Base-by-base conservation (phyloP, 2,113 vertebrate species). In the Nibea coibor region DNA sequence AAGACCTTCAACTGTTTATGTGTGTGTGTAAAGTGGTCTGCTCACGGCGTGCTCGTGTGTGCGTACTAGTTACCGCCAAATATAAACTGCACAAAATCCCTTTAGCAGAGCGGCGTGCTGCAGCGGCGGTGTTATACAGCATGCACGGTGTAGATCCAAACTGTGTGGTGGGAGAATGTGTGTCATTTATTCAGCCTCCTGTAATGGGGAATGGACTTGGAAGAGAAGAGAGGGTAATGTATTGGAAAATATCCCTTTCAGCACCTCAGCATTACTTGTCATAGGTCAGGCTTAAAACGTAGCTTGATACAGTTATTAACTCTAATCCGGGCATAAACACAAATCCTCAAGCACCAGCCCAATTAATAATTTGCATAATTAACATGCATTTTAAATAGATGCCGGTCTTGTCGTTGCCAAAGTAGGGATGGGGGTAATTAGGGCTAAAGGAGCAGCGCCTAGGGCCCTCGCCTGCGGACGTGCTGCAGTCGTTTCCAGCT, bases 321-420 rank as follows among this genome's bases (percentile, higher is more conserved):
- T 97, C 95, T 97, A 96, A 97, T 97, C 96, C 95, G 94, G 96
- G 96, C 96, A 96, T 96, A 96, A 97, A 96, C 95, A 96, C 96
- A 95, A 97, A 96, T 97, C 96, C 96, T 97, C 93, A 86, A 96
- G 96, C 96, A 96, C 94, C 95, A 95, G 96, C 95, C 96, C 97
- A 97, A 98, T 98, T 99, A 98, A 99, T 98, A 97, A 99, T 98
- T 98, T 97, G 96, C 97, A 98, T 98, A 98, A 99, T 99, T 98
- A 98, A 97, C 97, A 96, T 19, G 96, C 96, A 97, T 97, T 97
- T 97, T 97, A 97, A 97, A 96, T 95, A 96, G 97, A 95, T 94
- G 95, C 96, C 95, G 96, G 95, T 95, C 95, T 93, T 94, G 96
- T 96, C 95, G 96, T 95, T 96, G 96, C 94, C 95, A 96, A 96